phyloP scores from a whole-genome alignment of 2,113 vertebrate genomes.

The Rhinopomastus cyanomelas region DNA sequence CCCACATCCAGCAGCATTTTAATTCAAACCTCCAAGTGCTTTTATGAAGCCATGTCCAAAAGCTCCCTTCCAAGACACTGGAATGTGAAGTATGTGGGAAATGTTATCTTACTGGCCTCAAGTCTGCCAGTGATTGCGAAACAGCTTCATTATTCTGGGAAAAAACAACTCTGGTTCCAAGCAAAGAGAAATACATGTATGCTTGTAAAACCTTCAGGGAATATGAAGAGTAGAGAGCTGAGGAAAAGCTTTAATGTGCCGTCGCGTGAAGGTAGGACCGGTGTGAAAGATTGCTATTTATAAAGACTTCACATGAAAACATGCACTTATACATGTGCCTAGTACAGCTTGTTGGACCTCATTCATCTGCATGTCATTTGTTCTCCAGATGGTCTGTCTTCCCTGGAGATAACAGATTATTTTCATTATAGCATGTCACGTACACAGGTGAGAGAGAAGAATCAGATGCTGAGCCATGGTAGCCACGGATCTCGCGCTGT shows the following conservation, averaged over 20 bases:
- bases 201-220: conserved; percentile 17
- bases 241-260: background rate
- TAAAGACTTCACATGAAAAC: background rate
- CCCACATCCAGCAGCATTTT: background rate
- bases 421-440: background rate
- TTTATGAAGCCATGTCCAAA: conserved; percentile 44
- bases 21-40: conserved; percentile 17
- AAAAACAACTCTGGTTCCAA: conserved; percentile 27
- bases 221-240: background rate
- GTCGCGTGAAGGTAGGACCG: background rate
- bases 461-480: background rate
- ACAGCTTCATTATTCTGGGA: conserved; percentile 47
- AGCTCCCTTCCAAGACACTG: conserved; percentile 27
- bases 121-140: conserved; percentile 58
- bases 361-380: background rate
- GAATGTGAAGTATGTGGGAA: conserved; percentile 60
- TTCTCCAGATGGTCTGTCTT: background rate
- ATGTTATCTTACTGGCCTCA: conserved; percentile 59
- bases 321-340: background rate
- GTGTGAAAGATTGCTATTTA: background rate
- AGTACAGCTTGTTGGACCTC: background rate
- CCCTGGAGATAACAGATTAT: background rate
- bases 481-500: background rate
- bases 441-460: background rate
- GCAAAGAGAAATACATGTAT: conserved; percentile 17